Conservation (phyloP, 1,140 invertebrate genomes). For the Dryas iulia region DNA sequence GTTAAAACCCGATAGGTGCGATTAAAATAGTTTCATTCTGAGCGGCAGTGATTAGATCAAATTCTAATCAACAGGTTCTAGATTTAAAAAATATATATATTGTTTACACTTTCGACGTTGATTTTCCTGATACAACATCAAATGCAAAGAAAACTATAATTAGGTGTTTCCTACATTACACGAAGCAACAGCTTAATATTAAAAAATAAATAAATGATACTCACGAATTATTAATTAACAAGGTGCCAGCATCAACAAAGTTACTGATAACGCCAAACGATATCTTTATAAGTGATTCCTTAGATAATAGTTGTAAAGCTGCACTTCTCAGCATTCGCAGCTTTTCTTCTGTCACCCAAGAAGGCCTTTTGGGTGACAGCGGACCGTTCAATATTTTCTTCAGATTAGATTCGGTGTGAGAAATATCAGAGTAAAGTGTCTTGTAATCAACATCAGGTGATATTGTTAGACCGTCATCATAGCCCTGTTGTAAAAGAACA, state of each 20-base stretch:
- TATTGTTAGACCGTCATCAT: constrained; percentile 52
- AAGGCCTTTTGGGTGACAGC: constrained; percentile 41
- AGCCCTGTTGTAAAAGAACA: too few relatives aligned
- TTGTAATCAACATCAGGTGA: constrained; percentile 51
- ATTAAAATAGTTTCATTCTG: too few relatives aligned
- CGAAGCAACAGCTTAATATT: not conserved
- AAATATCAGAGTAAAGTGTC: constrained; percentile 44
- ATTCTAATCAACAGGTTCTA: too few relatives aligned
- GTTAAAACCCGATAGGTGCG: too few relatives aligned
- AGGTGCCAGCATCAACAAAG: constrained; percentile 61
- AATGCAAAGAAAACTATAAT: too few relatives aligned
- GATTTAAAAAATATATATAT: too few relatives aligned
- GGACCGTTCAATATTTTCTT: constrained; percentile 47
- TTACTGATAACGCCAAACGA: constrained; percentile 63
- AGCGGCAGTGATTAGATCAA: too few relatives aligned
- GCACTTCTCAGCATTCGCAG: constrained; percentile 40
- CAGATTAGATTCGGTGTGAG: constrained; percentile 44
- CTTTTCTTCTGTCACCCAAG: constrained; percentile 63
- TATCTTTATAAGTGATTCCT: constrained; percentile 59
- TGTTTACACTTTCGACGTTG: too few relatives aligned
- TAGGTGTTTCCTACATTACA: too few relatives aligned
- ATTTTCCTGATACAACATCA: too few relatives aligned
- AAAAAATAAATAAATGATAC: not conserved
- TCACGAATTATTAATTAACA: constrained; percentile 55
- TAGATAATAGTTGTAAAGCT: constrained; percentile 47